Conservation (phyloP, 2,888 invertebrate genomes). For the Anthoptus insignis region DNA sequence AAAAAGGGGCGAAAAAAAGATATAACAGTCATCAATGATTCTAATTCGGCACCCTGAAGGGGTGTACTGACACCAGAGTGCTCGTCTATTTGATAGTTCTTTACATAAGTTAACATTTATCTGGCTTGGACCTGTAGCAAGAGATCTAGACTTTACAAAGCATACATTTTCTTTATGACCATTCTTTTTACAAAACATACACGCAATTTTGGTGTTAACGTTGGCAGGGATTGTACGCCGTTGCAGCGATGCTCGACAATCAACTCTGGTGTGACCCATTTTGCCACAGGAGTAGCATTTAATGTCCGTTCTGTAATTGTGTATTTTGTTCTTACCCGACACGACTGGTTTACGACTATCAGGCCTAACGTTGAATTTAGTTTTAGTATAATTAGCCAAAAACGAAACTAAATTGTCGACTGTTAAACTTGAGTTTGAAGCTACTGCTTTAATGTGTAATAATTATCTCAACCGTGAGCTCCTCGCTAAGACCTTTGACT, state of each 20-base stretch:
- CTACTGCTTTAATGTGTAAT: slow-evolving; percentile 11
- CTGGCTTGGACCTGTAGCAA: neutral
- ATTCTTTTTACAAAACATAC: slow-evolving; percentile 27
- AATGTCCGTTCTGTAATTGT: neutral
- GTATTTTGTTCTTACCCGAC: neutral
- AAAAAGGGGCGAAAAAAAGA: neutral
- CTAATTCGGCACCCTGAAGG: neutral
- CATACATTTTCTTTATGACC: slow-evolving; percentile 31
- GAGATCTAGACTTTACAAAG: slow-evolving; percentile 31
- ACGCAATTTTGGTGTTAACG: neutral
- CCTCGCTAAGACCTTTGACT: slow-evolving; percentile 28
- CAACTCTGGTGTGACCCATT: neutral
- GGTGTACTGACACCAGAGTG: neutral
- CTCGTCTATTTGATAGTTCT: neutral
- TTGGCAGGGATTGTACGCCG: neutral
- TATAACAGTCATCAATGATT: slow-evolving; percentile 5
- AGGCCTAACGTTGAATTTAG: neutral
- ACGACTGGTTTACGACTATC: neutral
- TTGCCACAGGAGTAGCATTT: neutral
- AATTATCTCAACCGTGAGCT: slow-evolving; percentile 19
- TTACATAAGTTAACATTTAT: neutral
- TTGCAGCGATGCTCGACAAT: neutral
- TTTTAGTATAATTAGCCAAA: neutral
- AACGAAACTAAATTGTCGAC: neutral
- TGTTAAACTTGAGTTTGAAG: neutral